phyloP scores from a whole-genome alignment of 2,113 vertebrate species.

The Micronycteris hirsuta region DNA sequence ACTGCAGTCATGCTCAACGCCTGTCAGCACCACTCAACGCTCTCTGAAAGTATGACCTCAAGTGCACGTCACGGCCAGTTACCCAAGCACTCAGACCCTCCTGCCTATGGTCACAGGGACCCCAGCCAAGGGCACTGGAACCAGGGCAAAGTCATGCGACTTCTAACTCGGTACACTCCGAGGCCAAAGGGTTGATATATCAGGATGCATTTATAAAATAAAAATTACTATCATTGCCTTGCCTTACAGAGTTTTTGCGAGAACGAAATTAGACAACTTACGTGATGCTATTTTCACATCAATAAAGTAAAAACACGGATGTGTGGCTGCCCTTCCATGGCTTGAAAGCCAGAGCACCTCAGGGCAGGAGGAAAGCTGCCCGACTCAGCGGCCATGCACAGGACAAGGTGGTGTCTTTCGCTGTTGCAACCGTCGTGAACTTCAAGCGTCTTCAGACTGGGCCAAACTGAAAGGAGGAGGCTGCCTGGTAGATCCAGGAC shows the following conservation, averaged over 20 bases:
- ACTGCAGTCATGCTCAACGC: rapidly evolving
- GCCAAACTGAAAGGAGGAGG: too few relatives aligned
- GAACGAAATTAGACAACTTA: not conserved
- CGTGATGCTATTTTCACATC: not conserved
- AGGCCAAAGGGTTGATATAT: not conserved
- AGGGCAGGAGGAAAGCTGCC: rapidly evolving
- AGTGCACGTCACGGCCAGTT: rapidly evolving
- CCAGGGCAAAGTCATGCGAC: not conserved
- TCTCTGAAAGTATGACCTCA: not conserved
- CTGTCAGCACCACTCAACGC: not conserved
- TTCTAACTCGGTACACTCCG: too few relatives aligned
- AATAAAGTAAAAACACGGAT: not conserved
- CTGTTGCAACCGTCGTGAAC: not conserved
- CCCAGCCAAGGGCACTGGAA: rapidly evolving
- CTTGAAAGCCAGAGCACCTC: not conserved
- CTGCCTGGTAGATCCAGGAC: rapidly evolving
- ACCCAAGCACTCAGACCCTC: not conserved
- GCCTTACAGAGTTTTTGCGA: not conserved
- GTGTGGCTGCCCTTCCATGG: not conserved
- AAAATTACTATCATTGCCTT: not conserved
- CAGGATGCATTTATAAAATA: not conserved
- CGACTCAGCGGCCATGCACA: rapidly evolving
- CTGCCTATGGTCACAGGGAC: rapidly evolving
- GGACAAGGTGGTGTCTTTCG: not conserved
- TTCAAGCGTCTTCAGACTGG: not conserved